These are phyloP conservation scores for Propithecus deckenii DNA, from an alignment of 2,797 vertebrate species.

Conservation along the genomic window DNA sequence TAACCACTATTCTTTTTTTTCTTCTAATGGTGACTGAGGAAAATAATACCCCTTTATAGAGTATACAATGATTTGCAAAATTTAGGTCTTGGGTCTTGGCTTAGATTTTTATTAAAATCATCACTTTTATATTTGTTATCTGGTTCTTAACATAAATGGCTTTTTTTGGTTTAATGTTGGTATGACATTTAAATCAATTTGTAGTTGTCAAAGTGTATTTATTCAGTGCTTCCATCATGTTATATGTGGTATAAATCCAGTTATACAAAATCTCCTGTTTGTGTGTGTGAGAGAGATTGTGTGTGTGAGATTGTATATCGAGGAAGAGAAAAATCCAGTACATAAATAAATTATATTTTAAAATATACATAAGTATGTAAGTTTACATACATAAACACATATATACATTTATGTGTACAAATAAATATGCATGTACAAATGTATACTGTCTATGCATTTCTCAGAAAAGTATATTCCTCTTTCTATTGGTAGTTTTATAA, in stretches of 20 bases:
- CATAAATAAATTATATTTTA: not conserved
- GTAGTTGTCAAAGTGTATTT: not conserved
- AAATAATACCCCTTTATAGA: not conserved
- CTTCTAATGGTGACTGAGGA: not conserved
- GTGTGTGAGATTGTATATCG: not conserved
- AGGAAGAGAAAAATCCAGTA: not conserved
- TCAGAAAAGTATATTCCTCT: not conserved
- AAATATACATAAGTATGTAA: not conserved
- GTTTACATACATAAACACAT: not conserved
- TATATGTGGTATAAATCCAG: not conserved
- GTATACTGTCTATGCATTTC: not conserved
- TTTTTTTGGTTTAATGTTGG: not conserved
- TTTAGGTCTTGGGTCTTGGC: not conserved
- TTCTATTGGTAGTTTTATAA: conserved; percentile 26
- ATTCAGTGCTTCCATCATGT: not conserved
- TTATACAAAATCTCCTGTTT: not conserved
- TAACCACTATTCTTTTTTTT: not conserved
- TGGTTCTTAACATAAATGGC: not conserved
- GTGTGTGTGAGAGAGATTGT: not conserved
- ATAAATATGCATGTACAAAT: not conserved
- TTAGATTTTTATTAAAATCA: not conserved
- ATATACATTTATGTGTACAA: not conserved
- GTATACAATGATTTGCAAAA: not conserved
- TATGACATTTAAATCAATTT: conserved; percentile 26
- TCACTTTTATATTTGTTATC: conserved; percentile 13